Base-by-base conservation (phyloP, 2,888 invertebrate genomes). In the Linyphia triangularis region DNA sequence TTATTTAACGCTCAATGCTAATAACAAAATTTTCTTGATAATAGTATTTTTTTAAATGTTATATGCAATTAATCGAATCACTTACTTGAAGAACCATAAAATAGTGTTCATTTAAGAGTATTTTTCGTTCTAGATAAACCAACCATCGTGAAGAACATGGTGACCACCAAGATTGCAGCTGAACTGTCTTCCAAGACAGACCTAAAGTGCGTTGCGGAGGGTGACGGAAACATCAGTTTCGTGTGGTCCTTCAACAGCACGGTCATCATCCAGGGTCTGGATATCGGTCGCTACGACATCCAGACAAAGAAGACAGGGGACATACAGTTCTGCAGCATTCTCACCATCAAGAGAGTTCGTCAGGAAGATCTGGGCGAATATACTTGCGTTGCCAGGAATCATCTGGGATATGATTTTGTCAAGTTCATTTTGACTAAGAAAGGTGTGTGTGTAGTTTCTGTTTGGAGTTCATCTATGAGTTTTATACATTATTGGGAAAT, bases 361-460 rank as follows among this genome's bases (percentile, higher is more conserved):
- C 94, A 95, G 0, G 94, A 95, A 0, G 98, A 99, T 93, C 98
- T 98, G 91, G 98, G 98, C 0, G 94, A 94, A 43, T 99, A 98
- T 92, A 96, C 96, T 91, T 99, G 99, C 92, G 95, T 96, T 0
- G 97, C 97, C 0, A 94, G 95, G 89, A 99, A 99, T 92, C 96
- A 96, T 85, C 93, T 97, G 91, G 98, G 98, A 0, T 95, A 96
- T 91, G 95, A 96, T 22, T 95, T 95, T 0, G 95, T 96, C 70
- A 95, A 95, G 16, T 96, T 98, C 19, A 94, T 95, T 19, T 93
- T 99, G 91, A 96, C 97, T 93, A 96, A 97, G 65, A 98, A 98
- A 75, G 97, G 93, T 93, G 91, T 22, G 40, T 33, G 16, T 28
- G 10, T 22, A 6, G 19, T 7, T 22, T 61, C 1, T 9, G 10